These are phyloP conservation scores for Crepidodera aurea DNA, from an alignment of 2,888 invertebrate species.

Conservation along the genomic window DNA sequence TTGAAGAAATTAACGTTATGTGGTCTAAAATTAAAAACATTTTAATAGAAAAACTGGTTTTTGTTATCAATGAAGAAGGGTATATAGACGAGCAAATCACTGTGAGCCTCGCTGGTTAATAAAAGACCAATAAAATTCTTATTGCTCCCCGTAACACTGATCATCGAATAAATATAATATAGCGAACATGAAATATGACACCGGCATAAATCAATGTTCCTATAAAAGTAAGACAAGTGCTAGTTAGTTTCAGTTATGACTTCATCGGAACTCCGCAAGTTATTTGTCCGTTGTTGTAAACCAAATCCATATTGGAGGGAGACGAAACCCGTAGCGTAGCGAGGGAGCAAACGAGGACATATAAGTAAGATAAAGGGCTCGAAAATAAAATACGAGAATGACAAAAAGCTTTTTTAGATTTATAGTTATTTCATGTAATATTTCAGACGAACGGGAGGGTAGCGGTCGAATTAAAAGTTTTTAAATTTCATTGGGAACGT, in stretches of 20 bases:
- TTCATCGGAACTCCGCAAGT: constrained; percentile 39
- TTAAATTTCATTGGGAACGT: neutral
- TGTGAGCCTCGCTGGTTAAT: no score
- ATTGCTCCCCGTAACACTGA: neutral
- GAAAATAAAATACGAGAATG: constrained; percentile 60
- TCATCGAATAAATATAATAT: neutral
- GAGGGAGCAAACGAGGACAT: constrained; percentile 53
- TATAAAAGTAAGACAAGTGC: constrained; percentile 51
- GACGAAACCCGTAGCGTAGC: no score
- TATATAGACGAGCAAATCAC: no score
- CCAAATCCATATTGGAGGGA: constrained; percentile 47
- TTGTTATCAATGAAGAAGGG: no score
- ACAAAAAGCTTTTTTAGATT: constrained; percentile 56
- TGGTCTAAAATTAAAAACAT: no score
- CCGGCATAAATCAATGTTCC: constrained; percentile 42
- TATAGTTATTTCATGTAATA: constrained; percentile 45
- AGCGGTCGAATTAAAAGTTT: constrained; percentile 8
- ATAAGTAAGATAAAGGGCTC: constrained; percentile 59
- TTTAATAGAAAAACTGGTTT: no score
- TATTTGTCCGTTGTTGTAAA: constrained; percentile 45
- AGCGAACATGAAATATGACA: constrained; percentile 30
- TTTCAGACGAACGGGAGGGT: constrained; percentile 22
- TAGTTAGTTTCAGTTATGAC: constrained; percentile 53
- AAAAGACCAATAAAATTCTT: constrained; percentile 7
- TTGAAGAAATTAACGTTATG: no score